Conservation (phyloP, 2,888 invertebrate genomes). For the Apodemia mormo region DNA sequence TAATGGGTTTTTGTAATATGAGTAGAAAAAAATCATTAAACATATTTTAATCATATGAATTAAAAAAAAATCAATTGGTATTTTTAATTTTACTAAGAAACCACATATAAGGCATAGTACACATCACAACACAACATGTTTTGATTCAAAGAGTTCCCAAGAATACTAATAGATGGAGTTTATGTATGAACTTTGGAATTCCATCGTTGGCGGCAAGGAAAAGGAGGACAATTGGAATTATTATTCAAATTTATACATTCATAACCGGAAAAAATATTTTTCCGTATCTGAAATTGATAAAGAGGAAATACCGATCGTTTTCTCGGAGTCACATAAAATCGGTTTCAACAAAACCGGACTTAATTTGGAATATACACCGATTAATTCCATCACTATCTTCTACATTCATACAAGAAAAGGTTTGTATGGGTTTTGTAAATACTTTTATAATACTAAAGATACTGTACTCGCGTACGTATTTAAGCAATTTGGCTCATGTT, state of each 20-base stretch:
- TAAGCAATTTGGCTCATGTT: too few species aligned
- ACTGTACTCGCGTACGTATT: too few species aligned
- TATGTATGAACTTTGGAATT: slow-evolving; percentile 75
- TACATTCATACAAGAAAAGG: slow-evolving; percentile 86
- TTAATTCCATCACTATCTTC: slow-evolving; percentile 83
- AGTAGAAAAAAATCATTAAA: too few species aligned
- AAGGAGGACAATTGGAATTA: slow-evolving; percentile 69
- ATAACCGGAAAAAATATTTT: slow-evolving; percentile 83
- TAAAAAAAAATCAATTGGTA: background rate
- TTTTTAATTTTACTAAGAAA: background rate
- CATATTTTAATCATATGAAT: too few species aligned
- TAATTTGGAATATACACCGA: slow-evolving; percentile 80
- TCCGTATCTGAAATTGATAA: slow-evolving; percentile 85
- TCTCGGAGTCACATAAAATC: slow-evolving; percentile 76
- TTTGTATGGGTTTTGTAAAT: slow-evolving; percentile 51
- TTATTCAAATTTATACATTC: slow-evolving; percentile 74
- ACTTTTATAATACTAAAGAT: too few species aligned
- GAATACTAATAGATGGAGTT: slow-evolving; percentile 70
- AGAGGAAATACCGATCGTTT: slow-evolving; percentile 83
- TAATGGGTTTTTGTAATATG: too few species aligned
- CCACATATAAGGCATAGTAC: slow-evolving; percentile 37
- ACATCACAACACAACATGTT: slow-evolving; percentile 41
- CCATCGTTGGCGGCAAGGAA: slow-evolving; percentile 68
- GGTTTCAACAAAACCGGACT: slow-evolving; percentile 71
- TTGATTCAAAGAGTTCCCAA: slow-evolving; percentile 44